These are phyloP conservation scores for Panopea generosa DNA, from an alignment of 2,888 invertebrate genomes.

Conservation along the genomic window DNA sequence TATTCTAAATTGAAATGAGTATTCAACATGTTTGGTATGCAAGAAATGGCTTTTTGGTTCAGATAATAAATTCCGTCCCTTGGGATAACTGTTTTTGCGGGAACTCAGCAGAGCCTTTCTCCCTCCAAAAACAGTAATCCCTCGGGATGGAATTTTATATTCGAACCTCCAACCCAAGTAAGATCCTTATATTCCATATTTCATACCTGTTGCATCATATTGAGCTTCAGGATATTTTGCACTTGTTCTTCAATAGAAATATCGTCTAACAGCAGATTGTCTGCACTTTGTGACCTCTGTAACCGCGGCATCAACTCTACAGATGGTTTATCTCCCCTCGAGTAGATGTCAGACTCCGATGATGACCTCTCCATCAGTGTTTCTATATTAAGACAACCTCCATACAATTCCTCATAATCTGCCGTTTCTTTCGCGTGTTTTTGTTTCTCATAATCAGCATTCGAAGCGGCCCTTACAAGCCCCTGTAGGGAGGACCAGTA, in stretches of 20 bases:
- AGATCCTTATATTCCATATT: no score
- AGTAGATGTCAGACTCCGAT: slow-evolving; percentile 62
- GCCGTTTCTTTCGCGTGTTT: slow-evolving; percentile 29
- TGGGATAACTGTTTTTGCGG: no score
- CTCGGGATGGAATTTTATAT: no score
- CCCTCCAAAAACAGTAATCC: no score
- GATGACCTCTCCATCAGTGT: slow-evolving; percentile 64
- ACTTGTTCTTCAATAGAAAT: slow-evolving; percentile 59
- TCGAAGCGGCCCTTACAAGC: slow-evolving; percentile 50
- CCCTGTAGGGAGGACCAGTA: slow-evolving; percentile 64
- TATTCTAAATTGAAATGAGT: no score
- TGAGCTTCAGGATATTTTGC: slow-evolving; percentile 60
- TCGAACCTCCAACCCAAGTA: no score
- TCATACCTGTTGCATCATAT: slow-evolving; percentile 68
- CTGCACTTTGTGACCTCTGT: slow-evolving; percentile 47
- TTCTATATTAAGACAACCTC: slow-evolving; percentile 57
- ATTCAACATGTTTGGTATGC: no score
- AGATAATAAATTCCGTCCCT: no score
- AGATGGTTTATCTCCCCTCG: slow-evolving; percentile 45
- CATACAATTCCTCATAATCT: slow-evolving; percentile 59
- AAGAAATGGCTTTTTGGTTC: no score
- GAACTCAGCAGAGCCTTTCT: no score
- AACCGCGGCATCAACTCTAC: slow-evolving; percentile 55
- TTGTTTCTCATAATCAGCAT: slow-evolving; percentile 54
- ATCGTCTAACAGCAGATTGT: slow-evolving; percentile 57